These are phyloP conservation scores for Prionailurus viverrinus DNA, from an alignment of 2,113 vertebrate species.

Conservation along the genomic window DNA sequence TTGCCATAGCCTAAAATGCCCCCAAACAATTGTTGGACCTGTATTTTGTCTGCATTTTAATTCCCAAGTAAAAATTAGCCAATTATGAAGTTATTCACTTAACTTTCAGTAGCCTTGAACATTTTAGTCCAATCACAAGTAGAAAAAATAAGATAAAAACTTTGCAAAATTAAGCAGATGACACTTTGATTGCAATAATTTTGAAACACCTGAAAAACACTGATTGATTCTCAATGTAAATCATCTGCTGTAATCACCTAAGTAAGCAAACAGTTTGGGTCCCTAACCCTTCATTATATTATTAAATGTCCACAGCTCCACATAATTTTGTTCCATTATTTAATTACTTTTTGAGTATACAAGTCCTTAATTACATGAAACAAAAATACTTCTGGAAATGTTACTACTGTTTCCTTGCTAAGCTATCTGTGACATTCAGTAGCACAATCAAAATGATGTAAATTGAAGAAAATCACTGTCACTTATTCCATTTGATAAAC, in stretches of 20 bases:
- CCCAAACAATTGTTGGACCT: background rate
- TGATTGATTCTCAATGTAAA: slow-evolving; percentile 32
- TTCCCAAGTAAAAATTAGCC: background rate
- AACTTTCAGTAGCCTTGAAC: background rate
- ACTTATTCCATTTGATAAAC: background rate
- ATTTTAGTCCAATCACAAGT: background rate
- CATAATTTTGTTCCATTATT: background rate
- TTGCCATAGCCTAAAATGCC: background rate
- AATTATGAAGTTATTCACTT: background rate
- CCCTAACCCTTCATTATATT: background rate
- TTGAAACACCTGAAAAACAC: background rate
- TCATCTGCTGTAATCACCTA: slow-evolving; percentile 1
- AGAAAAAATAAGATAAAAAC: background rate
- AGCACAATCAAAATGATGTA: background rate
- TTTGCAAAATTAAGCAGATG: background rate
- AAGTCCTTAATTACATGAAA: slow-evolving; percentile 28
- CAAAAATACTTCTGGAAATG: background rate
- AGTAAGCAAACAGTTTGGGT: background rate
- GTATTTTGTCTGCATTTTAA: background rate
- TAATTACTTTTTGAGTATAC: slow-evolving; percentile 25
- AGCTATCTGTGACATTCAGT: background rate
- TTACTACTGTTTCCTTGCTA: background rate
- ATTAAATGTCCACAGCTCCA: slow-evolving; percentile 12
- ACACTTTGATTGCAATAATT: background rate
- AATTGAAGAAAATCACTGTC: background rate